Conservation (phyloP, 2,888 invertebrate species). For the Drosophila seclusa region DNA sequence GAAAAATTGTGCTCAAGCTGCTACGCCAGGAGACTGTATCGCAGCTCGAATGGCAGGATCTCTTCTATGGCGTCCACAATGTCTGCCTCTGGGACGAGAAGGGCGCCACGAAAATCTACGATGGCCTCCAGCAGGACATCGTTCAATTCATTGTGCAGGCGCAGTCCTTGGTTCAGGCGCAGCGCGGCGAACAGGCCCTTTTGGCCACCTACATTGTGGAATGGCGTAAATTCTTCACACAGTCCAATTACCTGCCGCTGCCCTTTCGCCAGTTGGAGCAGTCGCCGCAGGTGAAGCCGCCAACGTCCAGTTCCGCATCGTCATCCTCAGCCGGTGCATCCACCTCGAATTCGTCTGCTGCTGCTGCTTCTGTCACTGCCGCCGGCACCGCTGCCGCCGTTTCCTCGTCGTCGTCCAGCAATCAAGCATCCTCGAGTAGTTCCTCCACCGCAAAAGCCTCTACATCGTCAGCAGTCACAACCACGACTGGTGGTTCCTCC, state of each 20-base stretch:
- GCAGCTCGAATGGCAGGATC: slow-evolving; percentile 98
- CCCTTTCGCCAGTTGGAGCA: slow-evolving; percentile 97
- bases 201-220: slow-evolving; percentile 98
- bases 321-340: slow-evolving; percentile 59
- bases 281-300: slow-evolving; percentile 90
- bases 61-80: slow-evolving; percentile 97
- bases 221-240: slow-evolving; percentile 99
- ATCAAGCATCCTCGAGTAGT: slow-evolving; percentile 58
- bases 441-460: slow-evolving; percentile 59
- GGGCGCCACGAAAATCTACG: slow-evolving; percentile 94
- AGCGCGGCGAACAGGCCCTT: slow-evolving; percentile 97
- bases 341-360: slow-evolving; percentile 53
- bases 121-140: slow-evolving; percentile 96
- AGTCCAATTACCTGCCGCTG: slow-evolving; percentile 98
- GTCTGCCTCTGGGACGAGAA: slow-evolving; percentile 99
- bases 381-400: slow-evolving; percentile 9
- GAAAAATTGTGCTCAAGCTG: slow-evolving; percentile 96
- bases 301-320: slow-evolving; percentile 70
- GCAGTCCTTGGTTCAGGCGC: slow-evolving; percentile 94
- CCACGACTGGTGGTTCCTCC: slow-evolving; percentile 17
- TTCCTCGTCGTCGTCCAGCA: slow-evolving; percentile 47
- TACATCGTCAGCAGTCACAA: slow-evolving; percentile 44
- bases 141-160: slow-evolving; percentile 97
- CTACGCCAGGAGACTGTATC: slow-evolving; percentile 97
- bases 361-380: neutral